Evolutionary conservation across 2,888 invertebrate genomes (phyloP).

Genomic region (Caenorhabditis doughertyi): DNA sequence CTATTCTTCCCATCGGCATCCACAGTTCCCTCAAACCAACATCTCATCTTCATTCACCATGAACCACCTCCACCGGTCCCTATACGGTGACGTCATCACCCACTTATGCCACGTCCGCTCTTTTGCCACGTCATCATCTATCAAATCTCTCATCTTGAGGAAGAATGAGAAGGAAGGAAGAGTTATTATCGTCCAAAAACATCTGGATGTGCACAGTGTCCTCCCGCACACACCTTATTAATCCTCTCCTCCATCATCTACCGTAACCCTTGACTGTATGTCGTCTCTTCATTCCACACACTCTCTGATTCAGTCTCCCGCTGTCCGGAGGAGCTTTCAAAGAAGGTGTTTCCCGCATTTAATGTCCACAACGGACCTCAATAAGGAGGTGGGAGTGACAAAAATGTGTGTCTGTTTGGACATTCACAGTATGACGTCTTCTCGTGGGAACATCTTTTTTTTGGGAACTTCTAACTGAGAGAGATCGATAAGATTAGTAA

Average conservation of each 20-base stretch:
- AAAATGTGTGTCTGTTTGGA: not conserved
- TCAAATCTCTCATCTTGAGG: not conserved
- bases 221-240: constrained; percentile 27
- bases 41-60: not conserved
- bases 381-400: not conserved
- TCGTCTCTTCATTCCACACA: constrained; percentile 20
- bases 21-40: not conserved
- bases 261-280: not conserved
- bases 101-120: not conserved
- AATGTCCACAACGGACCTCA: not conserved
- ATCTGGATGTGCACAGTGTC: constrained; percentile 7
- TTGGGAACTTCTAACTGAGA: not conserved
- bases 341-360: constrained; percentile 26
- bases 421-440: not conserved
- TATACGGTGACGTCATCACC: not conserved
- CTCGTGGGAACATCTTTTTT: not conserved
- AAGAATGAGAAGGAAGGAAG: constrained; percentile 25
- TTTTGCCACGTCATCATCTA: constrained; percentile 1
- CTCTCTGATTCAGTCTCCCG: constrained; percentile 11
- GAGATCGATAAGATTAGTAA: no score
- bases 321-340: constrained; percentile 19
- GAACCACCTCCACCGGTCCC: not conserved
- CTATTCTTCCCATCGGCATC: not conserved
- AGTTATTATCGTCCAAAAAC: constrained; percentile 47
- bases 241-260: constrained; percentile 2